phyloP scores from a whole-genome alignment of 1,140 invertebrate species.

The Linepithema humile region DNA sequence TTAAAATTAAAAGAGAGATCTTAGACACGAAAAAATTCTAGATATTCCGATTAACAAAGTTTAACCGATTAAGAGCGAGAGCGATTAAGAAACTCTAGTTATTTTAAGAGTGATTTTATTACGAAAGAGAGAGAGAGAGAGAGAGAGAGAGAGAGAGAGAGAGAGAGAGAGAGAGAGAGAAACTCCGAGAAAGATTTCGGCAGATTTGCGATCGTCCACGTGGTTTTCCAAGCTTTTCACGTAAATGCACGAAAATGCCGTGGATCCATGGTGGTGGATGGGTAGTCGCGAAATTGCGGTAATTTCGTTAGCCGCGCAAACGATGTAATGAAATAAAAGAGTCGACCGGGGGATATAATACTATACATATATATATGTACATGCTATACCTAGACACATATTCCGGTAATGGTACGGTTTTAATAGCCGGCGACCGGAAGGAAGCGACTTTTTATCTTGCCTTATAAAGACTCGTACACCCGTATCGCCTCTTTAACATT shows the following conservation, averaged over 20 bases:
- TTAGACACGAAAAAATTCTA: not conserved
- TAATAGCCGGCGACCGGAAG: constrained; percentile 60
- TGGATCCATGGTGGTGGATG: not conserved
- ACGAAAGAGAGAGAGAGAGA: too few relatives aligned
- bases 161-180: too few relatives aligned
- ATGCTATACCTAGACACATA: constrained; percentile 5
- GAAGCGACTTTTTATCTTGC: constrained; percentile 65
- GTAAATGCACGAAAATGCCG: not conserved
- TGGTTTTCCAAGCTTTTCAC: constrained; percentile 3
- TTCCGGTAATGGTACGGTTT: constrained; percentile 68
- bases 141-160: too few relatives aligned
- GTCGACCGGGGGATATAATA: constrained; percentile 51
- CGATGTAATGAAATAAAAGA: constrained; percentile 77
- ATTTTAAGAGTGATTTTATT: not conserved
- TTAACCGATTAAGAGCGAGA: too few relatives aligned
- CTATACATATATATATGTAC: not conserved
- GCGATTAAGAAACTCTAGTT: not conserved
- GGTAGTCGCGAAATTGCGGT: constrained; percentile 71
- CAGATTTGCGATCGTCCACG: not conserved
- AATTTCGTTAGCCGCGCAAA: constrained; percentile 74
- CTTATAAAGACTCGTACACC: constrained; percentile 27
- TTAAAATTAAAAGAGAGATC: too few relatives aligned
- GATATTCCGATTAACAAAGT: not conserved
- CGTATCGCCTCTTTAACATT: constrained; percentile 21
- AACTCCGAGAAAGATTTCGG: not conserved